Evolutionary conservation across 2,888 invertebrate genomes (phyloP).

Genomic region (Sphecodes monilicornis): DNA sequence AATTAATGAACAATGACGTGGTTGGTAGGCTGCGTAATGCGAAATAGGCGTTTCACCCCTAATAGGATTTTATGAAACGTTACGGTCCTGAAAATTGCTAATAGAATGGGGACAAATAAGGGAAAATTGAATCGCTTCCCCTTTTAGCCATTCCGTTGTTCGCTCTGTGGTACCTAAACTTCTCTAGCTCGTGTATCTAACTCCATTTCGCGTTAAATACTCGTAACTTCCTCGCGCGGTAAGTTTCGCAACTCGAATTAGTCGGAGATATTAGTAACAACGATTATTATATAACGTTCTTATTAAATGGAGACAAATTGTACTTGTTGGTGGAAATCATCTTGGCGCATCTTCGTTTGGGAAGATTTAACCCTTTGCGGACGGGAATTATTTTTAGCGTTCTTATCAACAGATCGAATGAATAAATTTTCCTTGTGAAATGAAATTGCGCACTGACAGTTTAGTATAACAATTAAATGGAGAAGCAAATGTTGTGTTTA

Average conservation of each 20-base stretch:
- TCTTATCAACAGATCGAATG: too few relatives aligned
- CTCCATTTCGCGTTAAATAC: constrained; percentile 8
- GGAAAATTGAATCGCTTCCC: constrained; percentile 22
- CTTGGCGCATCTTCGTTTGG: background rate
- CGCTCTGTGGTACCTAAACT: constrained; percentile 5
- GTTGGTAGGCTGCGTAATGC: background rate
- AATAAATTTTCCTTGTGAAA: too few relatives aligned
- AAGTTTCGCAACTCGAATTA: background rate
- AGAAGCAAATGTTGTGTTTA: too few relatives aligned
- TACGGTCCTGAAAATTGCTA: background rate
- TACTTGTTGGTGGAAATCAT: background rate
- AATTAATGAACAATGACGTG: background rate
- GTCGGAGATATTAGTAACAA: background rate
- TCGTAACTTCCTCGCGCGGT: background rate
- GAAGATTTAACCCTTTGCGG: too few relatives aligned
- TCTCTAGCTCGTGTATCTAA: constrained; percentile 1
- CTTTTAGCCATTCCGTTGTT: constrained; percentile 22
- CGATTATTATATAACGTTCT: background rate
- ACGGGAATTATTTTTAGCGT: too few relatives aligned
- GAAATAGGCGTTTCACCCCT: background rate
- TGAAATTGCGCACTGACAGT: too few relatives aligned
- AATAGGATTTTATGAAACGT: constrained; percentile 16
- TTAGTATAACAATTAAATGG: too few relatives aligned
- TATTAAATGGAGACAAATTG: background rate
- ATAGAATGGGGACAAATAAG: background rate